phyloP scores from a whole-genome alignment of 2,888 invertebrate genomes.

The Flexamia atlantica region DNA sequence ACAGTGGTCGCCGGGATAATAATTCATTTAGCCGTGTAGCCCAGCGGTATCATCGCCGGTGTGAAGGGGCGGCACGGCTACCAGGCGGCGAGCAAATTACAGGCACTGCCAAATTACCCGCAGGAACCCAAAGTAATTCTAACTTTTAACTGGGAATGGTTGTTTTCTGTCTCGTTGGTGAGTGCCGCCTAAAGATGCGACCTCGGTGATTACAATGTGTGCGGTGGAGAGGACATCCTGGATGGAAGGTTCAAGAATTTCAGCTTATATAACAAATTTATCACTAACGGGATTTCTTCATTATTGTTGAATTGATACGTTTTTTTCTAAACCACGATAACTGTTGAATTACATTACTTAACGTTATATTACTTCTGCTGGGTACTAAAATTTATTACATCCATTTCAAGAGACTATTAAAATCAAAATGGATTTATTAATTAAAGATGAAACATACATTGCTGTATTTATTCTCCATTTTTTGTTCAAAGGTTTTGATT shows the following conservation, averaged over 20 bases:
- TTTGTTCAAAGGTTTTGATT: too few relatives aligned
- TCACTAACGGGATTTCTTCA: too few relatives aligned
- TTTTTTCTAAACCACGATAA: too few relatives aligned
- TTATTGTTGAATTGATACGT: too few relatives aligned
- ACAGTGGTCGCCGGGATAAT: conserved; percentile 43
- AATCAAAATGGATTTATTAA: too few relatives aligned
- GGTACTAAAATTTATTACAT: too few relatives aligned
- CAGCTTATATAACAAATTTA: too few relatives aligned
- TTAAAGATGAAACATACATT: too few relatives aligned
- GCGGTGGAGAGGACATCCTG: conserved; percentile 36
- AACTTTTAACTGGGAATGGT: conserved; percentile 62
- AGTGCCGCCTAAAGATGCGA: conserved; percentile 35
- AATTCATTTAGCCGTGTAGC: conserved; percentile 49
- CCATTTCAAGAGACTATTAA: too few relatives aligned
- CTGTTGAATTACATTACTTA: too few relatives aligned
- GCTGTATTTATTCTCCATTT: too few relatives aligned
- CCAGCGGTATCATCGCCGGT: conserved; percentile 36
- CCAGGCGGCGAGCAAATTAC: conserved; percentile 58
- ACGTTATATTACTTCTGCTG: too few relatives aligned
- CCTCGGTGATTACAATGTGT: conserved; percentile 36
- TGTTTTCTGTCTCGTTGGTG: conserved; percentile 61
- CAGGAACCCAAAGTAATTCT: conserved; percentile 61
- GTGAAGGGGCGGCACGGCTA: conserved; percentile 54
- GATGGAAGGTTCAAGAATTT: background rate
- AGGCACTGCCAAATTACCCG: conserved; percentile 54